Evolutionary conservation across 2,797 vertebrate species (phyloP).

Genomic region (Loris lydekkerianus): DNA sequence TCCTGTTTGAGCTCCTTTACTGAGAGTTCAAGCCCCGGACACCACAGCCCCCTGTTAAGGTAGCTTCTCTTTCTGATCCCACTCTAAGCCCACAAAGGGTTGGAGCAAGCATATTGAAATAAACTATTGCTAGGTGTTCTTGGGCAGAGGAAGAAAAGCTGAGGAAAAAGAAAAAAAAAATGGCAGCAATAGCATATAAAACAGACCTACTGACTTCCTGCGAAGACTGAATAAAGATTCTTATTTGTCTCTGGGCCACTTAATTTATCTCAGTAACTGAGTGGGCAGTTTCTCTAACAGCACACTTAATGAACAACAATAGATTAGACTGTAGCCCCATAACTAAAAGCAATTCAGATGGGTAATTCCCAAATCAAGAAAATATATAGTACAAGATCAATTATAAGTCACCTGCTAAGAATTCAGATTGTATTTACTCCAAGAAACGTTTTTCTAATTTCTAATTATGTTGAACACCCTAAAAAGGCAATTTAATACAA

Average conservation of each 20-base stretch:
- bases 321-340: not conserved
- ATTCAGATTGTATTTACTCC: constrained; percentile 12
- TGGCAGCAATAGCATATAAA: not conserved
- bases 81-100: not conserved
- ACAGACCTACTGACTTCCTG: not conserved
- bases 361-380: constrained; percentile 45
- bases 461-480: not conserved
- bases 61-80: not conserved
- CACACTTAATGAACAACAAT: not conserved
- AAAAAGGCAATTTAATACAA: not conserved
- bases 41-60: not conserved
- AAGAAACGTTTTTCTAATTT: not conserved
- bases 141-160: constrained; percentile 19
- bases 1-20: not conserved
- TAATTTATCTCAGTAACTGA: not conserved
- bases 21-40: not conserved
- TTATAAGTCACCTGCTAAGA: constrained; percentile 6
- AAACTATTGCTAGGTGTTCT: not conserved
- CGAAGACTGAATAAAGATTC: not conserved
- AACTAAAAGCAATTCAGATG: constrained; percentile 30
- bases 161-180: not conserved
- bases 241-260: not conserved
- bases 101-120: not conserved
- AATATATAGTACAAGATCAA: not conserved
- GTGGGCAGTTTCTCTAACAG: not conserved